phyloP scores from a whole-genome alignment of 2,888 invertebrate species.

The Toxonevra muliebris region DNA sequence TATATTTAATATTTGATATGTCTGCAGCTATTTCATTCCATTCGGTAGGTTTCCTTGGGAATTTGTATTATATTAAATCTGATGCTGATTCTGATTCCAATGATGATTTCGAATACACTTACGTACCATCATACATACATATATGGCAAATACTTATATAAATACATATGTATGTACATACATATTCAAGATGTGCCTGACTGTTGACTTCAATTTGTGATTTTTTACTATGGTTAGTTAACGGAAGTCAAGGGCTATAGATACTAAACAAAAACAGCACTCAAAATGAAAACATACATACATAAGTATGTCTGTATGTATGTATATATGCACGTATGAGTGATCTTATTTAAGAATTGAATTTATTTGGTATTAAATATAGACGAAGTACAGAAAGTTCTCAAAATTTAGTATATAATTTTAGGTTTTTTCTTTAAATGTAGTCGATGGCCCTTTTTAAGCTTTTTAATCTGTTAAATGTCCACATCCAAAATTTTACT shows the following conservation, averaged over 20 bases:
- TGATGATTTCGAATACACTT: constrained; percentile 6
- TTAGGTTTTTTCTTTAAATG: too few relatives aligned
- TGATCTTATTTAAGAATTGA: not conserved
- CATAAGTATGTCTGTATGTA: too few relatives aligned
- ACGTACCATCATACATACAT: constrained; percentile 10
- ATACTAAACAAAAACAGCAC: not conserved
- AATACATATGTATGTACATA: not conserved
- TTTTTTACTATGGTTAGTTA: not conserved
- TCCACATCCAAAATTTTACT: too few relatives aligned
- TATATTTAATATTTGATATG: constrained; percentile 32
- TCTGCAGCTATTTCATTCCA: constrained; percentile 33
- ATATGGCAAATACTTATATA: constrained; percentile 19
- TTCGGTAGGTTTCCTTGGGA: constrained; percentile 28
- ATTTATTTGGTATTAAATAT: not conserved
- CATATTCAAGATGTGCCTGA: not conserved
- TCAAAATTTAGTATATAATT: too few relatives aligned
- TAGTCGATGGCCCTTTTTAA: too few relatives aligned
- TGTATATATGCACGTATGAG: too few relatives aligned
- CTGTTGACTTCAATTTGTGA: constrained; percentile 15
- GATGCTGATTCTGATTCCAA: constrained; percentile 27
- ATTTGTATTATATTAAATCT: constrained; percentile 52
- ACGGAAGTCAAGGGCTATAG: not conserved
- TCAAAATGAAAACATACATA: not conserved
- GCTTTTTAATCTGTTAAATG: too few relatives aligned
- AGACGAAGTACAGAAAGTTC: too few relatives aligned